phyloP scores from a whole-genome alignment of 2,797 vertebrate species.

The Lacerta viridis region DNA sequence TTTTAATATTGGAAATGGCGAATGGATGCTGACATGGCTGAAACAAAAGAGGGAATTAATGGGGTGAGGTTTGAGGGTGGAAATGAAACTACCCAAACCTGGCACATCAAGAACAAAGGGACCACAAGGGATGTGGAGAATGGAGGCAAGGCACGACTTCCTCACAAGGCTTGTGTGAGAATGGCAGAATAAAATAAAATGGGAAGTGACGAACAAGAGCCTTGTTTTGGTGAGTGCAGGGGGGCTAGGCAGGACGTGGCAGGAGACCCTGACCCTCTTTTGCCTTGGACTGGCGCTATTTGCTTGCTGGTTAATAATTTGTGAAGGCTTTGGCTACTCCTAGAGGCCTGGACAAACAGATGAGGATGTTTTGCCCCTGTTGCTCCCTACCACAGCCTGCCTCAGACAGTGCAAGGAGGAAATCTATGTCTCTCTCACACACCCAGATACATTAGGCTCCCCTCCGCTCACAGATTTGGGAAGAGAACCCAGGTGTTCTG shows the following conservation, averaged over 20 bases:
- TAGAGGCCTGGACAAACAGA: constrained; percentile 31
- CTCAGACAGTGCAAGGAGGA: background rate
- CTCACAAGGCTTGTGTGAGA: background rate
- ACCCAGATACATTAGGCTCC: background rate
- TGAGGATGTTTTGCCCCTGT: background rate
- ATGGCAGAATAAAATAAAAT: background rate
- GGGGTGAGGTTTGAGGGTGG: too few relatives aligned
- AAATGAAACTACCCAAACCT: background rate
- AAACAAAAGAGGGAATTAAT: background rate
- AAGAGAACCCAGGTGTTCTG: background rate
- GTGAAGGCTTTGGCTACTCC: constrained; percentile 19
- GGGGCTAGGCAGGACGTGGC: background rate
- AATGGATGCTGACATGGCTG: background rate
- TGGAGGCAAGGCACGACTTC: background rate
- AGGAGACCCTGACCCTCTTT: constrained; percentile 14
- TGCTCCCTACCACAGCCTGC: background rate
- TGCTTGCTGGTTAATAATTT: constrained; percentile 42
- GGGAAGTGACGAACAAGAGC: background rate
- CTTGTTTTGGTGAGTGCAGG: background rate
- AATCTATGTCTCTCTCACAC: background rate
- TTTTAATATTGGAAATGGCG: background rate
- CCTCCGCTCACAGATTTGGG: background rate
- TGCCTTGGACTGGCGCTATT: constrained; percentile 9
- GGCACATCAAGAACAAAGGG: background rate
- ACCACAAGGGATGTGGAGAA: background rate